Evolutionary conservation across 2,888 invertebrate genomes (phyloP).

Genomic region (Chrysomela aeneicollis): DNA sequence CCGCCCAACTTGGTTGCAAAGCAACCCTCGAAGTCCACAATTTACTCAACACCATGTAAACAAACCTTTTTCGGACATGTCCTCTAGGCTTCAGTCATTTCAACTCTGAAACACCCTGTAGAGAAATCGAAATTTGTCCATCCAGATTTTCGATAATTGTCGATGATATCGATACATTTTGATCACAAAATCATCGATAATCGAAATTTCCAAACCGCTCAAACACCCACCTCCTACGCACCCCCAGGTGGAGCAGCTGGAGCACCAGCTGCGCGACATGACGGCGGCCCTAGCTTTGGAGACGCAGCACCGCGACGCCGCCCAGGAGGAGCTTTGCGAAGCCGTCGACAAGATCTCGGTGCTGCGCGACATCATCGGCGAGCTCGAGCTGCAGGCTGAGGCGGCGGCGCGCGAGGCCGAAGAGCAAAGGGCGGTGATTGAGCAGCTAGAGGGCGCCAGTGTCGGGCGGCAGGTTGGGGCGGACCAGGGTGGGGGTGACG

Average conservation of each 20-base stretch:
- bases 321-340: conserved; percentile 59
- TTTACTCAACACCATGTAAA: no score
- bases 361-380: conserved; percentile 79
- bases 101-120: no score
- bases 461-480: conserved; percentile 50
- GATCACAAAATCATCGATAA: no score
- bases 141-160: no score
- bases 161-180: no score
- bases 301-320: conserved; percentile 53
- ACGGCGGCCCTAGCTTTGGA: conserved; percentile 69
- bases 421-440: conserved; percentile 65
- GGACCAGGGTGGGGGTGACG: no score
- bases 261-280: conserved; percentile 77
- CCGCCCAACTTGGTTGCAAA: no score
- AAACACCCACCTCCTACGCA: not conserved
- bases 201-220: no score
- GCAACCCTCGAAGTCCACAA: no score
- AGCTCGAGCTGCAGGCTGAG: conserved; percentile 79
- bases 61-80: no score
- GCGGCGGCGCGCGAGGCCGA: conserved; percentile 68
- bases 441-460: conserved; percentile 67
- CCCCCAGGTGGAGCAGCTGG: conserved; percentile 79
- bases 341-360: conserved; percentile 78
- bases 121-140: no score
- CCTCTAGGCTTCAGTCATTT: no score